Base-by-base conservation (phyloP, 37 sponge, comb jelly and placozoan genomes). In the Spongilla lacustris region DNA sequence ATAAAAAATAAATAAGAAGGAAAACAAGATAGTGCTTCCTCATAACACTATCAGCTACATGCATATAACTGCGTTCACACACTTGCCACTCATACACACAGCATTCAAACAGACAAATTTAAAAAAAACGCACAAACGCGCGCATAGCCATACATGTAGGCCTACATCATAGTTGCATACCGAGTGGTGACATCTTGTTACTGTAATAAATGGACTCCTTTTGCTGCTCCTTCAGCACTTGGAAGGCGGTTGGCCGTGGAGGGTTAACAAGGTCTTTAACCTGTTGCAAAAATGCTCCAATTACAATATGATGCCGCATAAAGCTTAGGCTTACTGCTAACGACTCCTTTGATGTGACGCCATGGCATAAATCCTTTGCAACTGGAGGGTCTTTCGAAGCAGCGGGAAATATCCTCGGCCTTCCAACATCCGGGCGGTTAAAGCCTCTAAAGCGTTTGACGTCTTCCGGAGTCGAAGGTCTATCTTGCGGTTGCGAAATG, bases 241-340 rank as follows among this genome's bases (percentile, higher is more conserved):
- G 75, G 82, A 93, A 95, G 31, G 81, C 73, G 22, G 95, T 93
- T 72, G 87, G 92, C 12, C 86, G 89, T 8, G 84, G 41, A 50
- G 99, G 97, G 50, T 97, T 99, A 21, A 95, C 84, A 21, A 99
- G 81, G 10, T 87, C 89, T 0, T 70, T 34, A 0, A 96, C 98
- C 94, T 97, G 75, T 28, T 49, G 32, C 14, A 67, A 30, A 24
- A 23, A 30, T 2, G 28, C 27, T 26, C 12, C 74, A 13, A 23
- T 24, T 13, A 13, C 12, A 28, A 19, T 13, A 28, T 13, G 24
- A 28, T 66, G 67, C 14, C 31, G 31, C 14, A 12, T 76, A 24
- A 34, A 14, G 46, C n/a, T n/a, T 37, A 10, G 28, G 29, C 82
- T 71, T 38, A 87, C 94, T n/a, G 74, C 79, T 21, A 85, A 74